These are phyloP conservation scores for Phrynocephalus guinanensis DNA, from an alignment of 2,797 vertebrate genomes.

Conservation along the genomic window DNA sequence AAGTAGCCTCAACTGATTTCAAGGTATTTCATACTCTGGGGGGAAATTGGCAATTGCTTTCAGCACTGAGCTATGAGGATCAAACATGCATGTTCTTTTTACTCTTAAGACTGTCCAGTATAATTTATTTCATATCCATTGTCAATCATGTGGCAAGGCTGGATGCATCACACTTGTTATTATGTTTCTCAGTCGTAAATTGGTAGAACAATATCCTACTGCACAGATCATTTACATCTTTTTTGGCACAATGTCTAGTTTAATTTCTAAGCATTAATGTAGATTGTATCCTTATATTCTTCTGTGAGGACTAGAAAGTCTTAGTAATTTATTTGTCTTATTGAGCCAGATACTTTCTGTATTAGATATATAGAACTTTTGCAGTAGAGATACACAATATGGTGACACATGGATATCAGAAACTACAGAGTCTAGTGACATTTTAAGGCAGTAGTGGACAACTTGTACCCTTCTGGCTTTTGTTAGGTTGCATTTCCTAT, in stretches of 20 bases:
- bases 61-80: background rate
- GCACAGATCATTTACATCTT: background rate
- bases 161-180: background rate
- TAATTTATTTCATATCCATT: background rate
- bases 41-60: background rate
- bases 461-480: background rate
- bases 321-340: background rate
- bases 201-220: background rate
- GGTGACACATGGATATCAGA: background rate
- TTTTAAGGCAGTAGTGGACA: background rate
- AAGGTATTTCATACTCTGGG: background rate
- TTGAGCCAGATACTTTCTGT: background rate
- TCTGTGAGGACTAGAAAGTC: background rate
- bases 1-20: background rate
- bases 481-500: background rate
- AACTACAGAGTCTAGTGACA: background rate
- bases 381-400: background rate
- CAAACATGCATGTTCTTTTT: background rate
- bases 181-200: background rate
- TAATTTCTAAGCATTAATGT: background rate
- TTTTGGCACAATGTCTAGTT: background rate
- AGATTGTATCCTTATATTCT: background rate
- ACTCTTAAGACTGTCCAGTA: background rate
- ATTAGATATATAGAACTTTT: background rate
- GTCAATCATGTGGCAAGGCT: background rate